Conservation (phyloP, 2,113 vertebrate genomes). For the Trachemys scripta region DNA sequence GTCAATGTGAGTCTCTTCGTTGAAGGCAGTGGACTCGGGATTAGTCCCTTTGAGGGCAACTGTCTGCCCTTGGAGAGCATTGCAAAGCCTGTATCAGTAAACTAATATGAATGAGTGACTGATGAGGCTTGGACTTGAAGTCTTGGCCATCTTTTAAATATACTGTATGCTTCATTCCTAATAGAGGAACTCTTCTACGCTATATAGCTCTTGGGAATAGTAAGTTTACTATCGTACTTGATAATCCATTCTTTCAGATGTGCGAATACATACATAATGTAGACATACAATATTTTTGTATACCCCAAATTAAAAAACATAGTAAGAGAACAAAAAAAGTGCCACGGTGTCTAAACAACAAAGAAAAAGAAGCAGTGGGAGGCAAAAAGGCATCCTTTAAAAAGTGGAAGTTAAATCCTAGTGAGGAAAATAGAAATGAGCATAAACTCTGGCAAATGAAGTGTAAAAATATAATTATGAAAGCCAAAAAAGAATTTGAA, state of each 20-base stretch:
- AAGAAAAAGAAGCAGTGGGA: no score
- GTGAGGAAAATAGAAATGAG: no score
- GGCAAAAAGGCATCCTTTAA: no score
- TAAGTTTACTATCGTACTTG: rapidly evolving
- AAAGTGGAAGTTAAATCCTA: no score
- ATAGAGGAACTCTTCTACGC: not conserved
- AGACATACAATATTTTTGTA: no score
- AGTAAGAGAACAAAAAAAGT: no score
- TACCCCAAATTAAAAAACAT: no score
- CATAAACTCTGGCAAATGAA: no score
- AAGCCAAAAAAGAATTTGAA: no score
- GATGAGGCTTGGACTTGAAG: not conserved
- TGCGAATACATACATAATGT: no score
- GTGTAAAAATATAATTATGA: no score
- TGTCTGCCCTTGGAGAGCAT: not conserved
- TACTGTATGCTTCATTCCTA: not conserved
- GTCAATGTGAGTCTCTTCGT: constrained; percentile 32
- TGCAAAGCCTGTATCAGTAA: not conserved
- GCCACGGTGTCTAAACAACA: no score
- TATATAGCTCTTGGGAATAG: not conserved
- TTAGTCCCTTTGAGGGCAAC: not conserved
- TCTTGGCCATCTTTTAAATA: not conserved
- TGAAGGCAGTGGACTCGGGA: not conserved
- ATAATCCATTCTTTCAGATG: not conserved
- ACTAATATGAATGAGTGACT: not conserved